A percentile compares a stretch with the other conserved stretches of the same genome.
These are phyloP conservation scores for Salticus scenicus DNA, from an alignment of 2,888 invertebrate species.

Conservation along the genomic window DNA sequence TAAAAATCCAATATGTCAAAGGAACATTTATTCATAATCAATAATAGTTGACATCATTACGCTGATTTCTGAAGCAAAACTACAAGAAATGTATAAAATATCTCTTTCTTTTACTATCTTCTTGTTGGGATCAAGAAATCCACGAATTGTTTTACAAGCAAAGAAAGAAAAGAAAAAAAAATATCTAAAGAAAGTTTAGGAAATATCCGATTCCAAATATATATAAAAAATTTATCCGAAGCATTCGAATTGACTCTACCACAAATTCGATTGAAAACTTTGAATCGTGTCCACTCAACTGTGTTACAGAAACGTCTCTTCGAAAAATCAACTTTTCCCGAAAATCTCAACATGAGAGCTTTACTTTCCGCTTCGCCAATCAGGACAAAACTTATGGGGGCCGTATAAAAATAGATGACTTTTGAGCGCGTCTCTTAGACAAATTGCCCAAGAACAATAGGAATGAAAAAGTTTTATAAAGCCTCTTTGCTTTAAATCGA, in stretches of 20 bases:
- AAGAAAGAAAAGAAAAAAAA: too few relatives aligned
- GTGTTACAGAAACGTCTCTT: conserved; percentile 40
- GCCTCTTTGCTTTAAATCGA: background rate
- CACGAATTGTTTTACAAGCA: conserved; percentile 35
- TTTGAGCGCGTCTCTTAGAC: background rate
- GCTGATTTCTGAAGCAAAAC: background rate
- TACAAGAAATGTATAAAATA: background rate
- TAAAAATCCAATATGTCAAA: conserved; percentile 27
- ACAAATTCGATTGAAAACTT: conserved; percentile 59
- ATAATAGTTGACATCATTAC: conserved; percentile 31
- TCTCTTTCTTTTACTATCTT: background rate
- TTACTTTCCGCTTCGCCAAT: conserved; percentile 58
- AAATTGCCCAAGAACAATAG: conserved; percentile 14
- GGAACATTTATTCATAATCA: conserved; percentile 42
- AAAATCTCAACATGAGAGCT: conserved; percentile 60
- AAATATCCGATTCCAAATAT: too few relatives aligned
- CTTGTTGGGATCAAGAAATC: conserved; percentile 21
- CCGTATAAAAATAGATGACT: conserved; percentile 45
- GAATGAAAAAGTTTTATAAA: conserved; percentile 1
- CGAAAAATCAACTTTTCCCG: conserved; percentile 47
- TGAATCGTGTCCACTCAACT: conserved; percentile 52
- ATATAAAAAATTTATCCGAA: background rate
- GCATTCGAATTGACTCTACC: conserved; percentile 34
- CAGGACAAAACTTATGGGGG: conserved; percentile 29
- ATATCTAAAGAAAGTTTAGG: too few relatives aligned